Conservation (phyloP, 2,113 vertebrate genomes). For the Cephalopholis sonnerati region DNA sequence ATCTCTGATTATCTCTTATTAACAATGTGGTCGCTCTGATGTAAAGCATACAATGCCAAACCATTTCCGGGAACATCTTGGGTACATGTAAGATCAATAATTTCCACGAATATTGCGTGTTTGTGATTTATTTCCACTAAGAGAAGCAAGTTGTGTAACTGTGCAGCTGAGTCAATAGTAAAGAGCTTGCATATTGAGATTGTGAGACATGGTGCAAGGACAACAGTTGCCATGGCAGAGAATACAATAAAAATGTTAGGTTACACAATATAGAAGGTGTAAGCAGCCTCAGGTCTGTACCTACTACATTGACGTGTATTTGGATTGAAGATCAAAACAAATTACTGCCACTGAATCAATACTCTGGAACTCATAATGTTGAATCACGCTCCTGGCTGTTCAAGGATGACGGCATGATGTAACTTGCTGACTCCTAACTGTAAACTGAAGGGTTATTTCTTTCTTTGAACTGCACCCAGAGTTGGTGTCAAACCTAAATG, state of each 20-base stretch:
- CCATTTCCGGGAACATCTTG: conserved; percentile 12
- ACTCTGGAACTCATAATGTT: conserved; percentile 37
- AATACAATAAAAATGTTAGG: conserved; percentile 32
- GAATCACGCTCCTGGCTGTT: conserved; percentile 5
- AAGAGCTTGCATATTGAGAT: conserved; percentile 11
- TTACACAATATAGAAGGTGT: conserved; percentile 9
- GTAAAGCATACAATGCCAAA: not conserved
- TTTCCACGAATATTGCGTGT: not conserved
- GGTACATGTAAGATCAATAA: conserved; percentile 9
- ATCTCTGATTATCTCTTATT: conserved; percentile 54
- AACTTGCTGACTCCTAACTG: conserved; percentile 26
- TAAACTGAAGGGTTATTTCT: conserved; percentile 5
- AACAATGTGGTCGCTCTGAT: conserved; percentile 44
- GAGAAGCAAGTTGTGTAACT: conserved; percentile 29
- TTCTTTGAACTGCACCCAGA: conserved; percentile 29
- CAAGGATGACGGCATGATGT: conserved; percentile 28
- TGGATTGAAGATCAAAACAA: conserved; percentile 44
- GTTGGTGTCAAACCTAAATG: conserved; percentile 29
- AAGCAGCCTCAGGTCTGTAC: conserved; percentile 13
- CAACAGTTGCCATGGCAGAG: conserved; percentile 37
- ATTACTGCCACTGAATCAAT: conserved; percentile 48
- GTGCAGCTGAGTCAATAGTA: conserved; percentile 46
- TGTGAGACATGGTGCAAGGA: conserved; percentile 13
- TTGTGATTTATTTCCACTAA: conserved; percentile 12
- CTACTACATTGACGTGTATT: conserved; percentile 32